Percentiles rank a stretch among this genome's conserved stretches.
Conservation (phyloP, 2,888 invertebrate genomes). For the Eugnorisma glareosa region DNA sequence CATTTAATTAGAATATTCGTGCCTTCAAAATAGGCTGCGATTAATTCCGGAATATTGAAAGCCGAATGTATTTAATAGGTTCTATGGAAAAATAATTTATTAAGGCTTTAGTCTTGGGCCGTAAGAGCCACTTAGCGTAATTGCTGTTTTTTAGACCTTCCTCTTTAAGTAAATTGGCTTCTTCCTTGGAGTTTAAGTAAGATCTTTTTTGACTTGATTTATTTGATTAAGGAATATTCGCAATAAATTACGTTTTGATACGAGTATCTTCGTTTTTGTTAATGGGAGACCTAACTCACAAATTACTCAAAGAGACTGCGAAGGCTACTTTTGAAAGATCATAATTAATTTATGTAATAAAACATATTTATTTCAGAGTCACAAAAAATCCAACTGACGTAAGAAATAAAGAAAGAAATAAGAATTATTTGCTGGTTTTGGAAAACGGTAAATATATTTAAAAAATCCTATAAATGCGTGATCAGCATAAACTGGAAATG, state of each 20-base stretch:
- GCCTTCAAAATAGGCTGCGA: constrained; percentile 61
- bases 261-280: background rate
- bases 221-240: constrained; percentile 22
- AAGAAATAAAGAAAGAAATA: too few species aligned
- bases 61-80: constrained; percentile 59
- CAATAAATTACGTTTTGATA: background rate
- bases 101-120: constrained; percentile 35
- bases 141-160: constrained; percentile 51
- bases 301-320: constrained; percentile 1
- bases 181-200: constrained; percentile 23
- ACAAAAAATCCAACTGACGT: background rate
- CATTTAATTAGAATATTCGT: constrained; percentile 69
- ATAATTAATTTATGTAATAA: background rate
- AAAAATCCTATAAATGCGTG: too few species aligned
- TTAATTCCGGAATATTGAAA: constrained; percentile 71
- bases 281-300: background rate
- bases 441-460: too few species aligned
- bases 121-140: constrained; percentile 50
- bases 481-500: too few species aligned
- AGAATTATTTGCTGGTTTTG: background rate
- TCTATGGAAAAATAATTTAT: constrained; percentile 62
- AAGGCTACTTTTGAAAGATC: background rate
- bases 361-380: background rate
- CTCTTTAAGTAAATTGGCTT: constrained; percentile 52
- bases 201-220: constrained; percentile 31